Percentiles rank a stretch among this genome's conserved stretches.
phyloP scores from a whole-genome alignment of 2,113 vertebrate genomes.

The Clarias magur region DNA sequence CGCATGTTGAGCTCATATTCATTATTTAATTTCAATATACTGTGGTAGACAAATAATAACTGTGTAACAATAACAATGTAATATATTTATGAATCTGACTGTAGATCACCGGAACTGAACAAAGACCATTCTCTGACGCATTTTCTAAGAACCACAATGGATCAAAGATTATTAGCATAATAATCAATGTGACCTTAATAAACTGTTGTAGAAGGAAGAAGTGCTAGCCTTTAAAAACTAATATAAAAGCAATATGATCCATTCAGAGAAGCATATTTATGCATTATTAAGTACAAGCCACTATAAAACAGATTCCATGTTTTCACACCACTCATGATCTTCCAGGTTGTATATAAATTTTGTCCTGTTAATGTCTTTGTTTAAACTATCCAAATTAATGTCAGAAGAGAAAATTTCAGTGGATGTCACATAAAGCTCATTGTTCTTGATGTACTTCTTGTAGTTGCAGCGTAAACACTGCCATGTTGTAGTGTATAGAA shows the following conservation, averaged over 20 bases:
- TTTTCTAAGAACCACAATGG: constrained; percentile 56
- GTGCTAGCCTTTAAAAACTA: constrained; percentile 50
- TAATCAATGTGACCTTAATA: constrained; percentile 45
- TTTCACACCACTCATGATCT: constrained; percentile 96
- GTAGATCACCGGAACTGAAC: constrained; percentile 60
- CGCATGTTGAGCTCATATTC: neutral
- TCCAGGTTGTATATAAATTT: constrained; percentile 99
- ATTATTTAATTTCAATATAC: neutral
- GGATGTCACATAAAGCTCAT: constrained; percentile 84
- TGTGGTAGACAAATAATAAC: neutral
- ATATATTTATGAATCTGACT: neutral
- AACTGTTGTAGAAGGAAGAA: constrained; percentile 39
- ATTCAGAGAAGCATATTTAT: constrained; percentile 43
- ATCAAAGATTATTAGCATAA: constrained; percentile 53
- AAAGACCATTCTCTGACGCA: constrained; percentile 50
- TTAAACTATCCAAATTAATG: constrained; percentile 85
- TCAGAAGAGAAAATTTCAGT: constrained; percentile 93
- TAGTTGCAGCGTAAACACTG: constrained; percentile 94
- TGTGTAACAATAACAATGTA: neutral
- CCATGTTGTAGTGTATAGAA: constrained; percentile 93
- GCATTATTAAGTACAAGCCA: constrained; percentile 37
- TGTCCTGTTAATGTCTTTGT: constrained; percentile 88
- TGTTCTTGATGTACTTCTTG: constrained; percentile 92
- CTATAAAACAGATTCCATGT: constrained; percentile 99
- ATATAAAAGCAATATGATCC: constrained; percentile 40